Base-by-base conservation (phyloP, 2,888 invertebrate genomes). In the Microplitis deprimator region DNA sequence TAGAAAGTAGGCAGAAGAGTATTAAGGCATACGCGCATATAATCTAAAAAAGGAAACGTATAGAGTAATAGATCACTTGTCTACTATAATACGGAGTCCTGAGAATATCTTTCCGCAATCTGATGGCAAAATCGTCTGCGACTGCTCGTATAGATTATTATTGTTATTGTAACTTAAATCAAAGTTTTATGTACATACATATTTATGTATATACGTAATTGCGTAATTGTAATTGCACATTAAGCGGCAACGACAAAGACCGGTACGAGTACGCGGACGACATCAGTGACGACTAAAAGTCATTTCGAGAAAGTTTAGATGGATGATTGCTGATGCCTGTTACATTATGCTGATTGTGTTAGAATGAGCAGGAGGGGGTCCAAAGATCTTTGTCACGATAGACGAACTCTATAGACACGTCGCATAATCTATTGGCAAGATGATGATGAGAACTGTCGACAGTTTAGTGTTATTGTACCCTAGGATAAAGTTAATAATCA, bases 211-310 rank as follows among this genome's bases (percentile, higher is more conserved):
- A 16, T 39, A 38, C 39, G 60, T 73, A 73, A 74, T 77, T 74
- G 73, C 69, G 73, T 73, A 77, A 77, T 77, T 73, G 69, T 73
- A 77, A 73, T 77, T 77, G 73, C 77, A 69, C 64, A 68, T 72
- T 17, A 67, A 67, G 41, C 76, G 60, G 68, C 72, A 61, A 67
- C 41, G 59, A 70, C 70, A 70, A 60, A 59, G 67, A 39, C 68
- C 29, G 61, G 20, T 2, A 69, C 41, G 62, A 70, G 65, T 60
- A 75, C 29, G 40, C 71, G 38, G 59, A 68, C 59, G 74, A 68
- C 64, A 62, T 61, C 7, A 60, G 41, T 64, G 50, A 50, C 10
- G 50, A 50, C 29, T 29, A 29, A 29, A 50, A 8, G 50, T 50
- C 50, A 13, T 50, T 50, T 50, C 73, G 77, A 77, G 77, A 77